phyloP scores from a whole-genome alignment of 1,140 invertebrate genomes.

The Magallana gigas region DNA sequence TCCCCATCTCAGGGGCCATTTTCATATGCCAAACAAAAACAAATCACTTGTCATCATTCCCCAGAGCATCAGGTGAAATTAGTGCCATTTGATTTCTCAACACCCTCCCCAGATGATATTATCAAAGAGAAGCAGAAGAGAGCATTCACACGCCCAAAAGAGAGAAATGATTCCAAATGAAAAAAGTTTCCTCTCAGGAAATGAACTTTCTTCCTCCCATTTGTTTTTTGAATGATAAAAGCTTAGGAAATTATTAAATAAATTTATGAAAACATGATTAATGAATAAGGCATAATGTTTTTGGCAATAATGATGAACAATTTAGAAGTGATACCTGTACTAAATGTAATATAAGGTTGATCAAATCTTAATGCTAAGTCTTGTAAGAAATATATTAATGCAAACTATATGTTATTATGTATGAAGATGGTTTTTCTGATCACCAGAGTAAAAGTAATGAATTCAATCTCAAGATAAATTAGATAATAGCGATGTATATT shows the following conservation, averaged over 20 bases:
- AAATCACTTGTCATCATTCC: conserved; percentile 29
- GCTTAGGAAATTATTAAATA: no score
- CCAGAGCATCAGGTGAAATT: conserved; percentile 51
- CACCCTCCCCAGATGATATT: conserved; percentile 83
- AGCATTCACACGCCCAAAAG: conserved; percentile 65
- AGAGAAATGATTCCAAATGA: conserved; percentile 24
- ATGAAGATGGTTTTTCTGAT: no score
- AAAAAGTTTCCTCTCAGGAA: neutral
- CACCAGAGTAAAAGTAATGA: no score
- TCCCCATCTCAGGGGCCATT: conserved; percentile 44
- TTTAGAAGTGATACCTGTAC: neutral
- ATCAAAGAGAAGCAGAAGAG: conserved; percentile 76
- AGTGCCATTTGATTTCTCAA: conserved; percentile 81
- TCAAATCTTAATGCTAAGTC: no score
- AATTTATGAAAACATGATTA: neutral
- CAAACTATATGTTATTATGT: no score
- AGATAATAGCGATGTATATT: no score
- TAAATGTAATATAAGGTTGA: neutral
- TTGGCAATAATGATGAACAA: neutral
- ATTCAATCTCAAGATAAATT: no score
- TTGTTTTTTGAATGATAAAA: neutral
- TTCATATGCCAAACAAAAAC: conserved; percentile 62
- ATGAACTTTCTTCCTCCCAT: neutral
- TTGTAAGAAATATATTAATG: no score
- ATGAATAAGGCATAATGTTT: neutral